Percentiles rank a stretch among this genome's conserved stretches.
Conservation (phyloP, 2,113 vertebrate genomes). For the Hyperoodon ampullatus region DNA sequence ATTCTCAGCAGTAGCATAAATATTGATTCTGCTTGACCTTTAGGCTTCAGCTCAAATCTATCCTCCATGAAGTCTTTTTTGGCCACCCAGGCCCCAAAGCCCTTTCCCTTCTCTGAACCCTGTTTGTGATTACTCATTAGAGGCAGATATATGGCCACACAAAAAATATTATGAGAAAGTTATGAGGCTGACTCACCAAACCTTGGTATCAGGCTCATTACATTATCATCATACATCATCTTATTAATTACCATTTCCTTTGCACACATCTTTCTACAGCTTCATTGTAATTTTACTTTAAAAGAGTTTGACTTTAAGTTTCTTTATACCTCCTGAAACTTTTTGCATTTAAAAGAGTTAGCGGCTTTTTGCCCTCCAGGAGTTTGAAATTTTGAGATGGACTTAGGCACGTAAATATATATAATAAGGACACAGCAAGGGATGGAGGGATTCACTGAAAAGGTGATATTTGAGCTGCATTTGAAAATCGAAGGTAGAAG, state of each 20-base stretch:
- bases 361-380: neutral
- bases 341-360: neutral
- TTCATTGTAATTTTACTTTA: conserved; percentile 7
- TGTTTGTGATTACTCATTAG: conserved; percentile 59
- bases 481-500: neutral
- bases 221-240: conserved; percentile 72
- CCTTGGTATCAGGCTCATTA: conserved; percentile 62
- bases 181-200: conserved; percentile 71
- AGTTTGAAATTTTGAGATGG: neutral
- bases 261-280: conserved; percentile 1
- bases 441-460: neutral
- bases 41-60: conserved; percentile 9
- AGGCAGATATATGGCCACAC: conserved; percentile 53
- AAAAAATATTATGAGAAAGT: conserved; percentile 52
- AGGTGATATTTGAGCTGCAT: conserved; percentile 19
- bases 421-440: neutral
- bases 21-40: conserved; percentile 13
- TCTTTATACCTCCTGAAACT: conserved; percentile 4
- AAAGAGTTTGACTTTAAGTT: conserved; percentile 37
- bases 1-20: neutral
- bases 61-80: neutral
- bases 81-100: neutral
- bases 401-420: neutral
- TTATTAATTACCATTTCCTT: conserved; percentile 61
- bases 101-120: neutral